Percentiles rank a stretch among this genome's conserved stretches.
Conservation (phyloP, 2,888 invertebrate species). For the Melanargia galathea region DNA sequence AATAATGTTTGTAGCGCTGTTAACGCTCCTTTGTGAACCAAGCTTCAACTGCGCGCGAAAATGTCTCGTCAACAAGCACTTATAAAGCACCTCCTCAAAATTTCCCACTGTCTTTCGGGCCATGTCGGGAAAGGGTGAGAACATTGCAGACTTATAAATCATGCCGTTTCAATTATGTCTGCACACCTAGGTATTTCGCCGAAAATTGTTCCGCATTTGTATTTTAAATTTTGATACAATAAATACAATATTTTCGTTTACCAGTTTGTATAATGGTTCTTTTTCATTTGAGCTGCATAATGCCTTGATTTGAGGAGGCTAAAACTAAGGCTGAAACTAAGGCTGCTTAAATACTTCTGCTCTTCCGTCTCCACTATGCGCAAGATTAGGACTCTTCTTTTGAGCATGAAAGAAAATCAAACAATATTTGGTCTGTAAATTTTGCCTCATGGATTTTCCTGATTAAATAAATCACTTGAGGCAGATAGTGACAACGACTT, state of each 20-base stretch:
- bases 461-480: too few species aligned
- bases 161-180: constrained; percentile 69
- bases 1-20: too few species aligned
- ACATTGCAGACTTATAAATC: constrained; percentile 56
- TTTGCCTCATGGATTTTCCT: too few species aligned
- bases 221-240: constrained; percentile 14
- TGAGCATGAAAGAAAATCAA: too few species aligned
- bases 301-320: background rate
- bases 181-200: constrained; percentile 48
- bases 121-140: constrained; percentile 36
- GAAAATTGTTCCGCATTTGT: constrained; percentile 21
- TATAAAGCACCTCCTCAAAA: background rate
- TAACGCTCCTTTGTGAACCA: too few species aligned
- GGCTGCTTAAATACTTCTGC: background rate
- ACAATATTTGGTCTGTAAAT: too few species aligned
- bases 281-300: background rate
- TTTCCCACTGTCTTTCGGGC: background rate
- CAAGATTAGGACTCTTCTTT: too few species aligned
- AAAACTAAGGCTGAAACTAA: too few species aligned
- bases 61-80: background rate
- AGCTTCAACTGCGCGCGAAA: too few species aligned
- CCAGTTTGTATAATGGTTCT: constrained; percentile 1
- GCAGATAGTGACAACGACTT: too few species aligned
- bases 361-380: background rate
- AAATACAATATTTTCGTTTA: constrained; percentile 10